Base-by-base conservation (phyloP, 1,140 invertebrate genomes). In the Phthorimaea operculella region DNA sequence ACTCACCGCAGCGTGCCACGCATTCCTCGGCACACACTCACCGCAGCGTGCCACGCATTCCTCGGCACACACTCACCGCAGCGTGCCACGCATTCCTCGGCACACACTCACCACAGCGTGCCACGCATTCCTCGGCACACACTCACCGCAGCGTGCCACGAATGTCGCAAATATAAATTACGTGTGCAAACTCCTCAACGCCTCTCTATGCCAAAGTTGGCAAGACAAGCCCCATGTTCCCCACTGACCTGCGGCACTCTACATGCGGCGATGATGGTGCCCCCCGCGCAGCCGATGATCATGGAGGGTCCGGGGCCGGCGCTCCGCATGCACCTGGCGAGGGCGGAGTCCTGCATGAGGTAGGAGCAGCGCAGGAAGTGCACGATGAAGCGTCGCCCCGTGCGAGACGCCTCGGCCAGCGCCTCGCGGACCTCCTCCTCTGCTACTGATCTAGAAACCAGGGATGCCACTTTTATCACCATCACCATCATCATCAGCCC, bases 291-390 rank as follows among this genome's bases (percentile, higher is more conserved):
- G 54, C 74, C 80, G 52, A 83, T 50, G 55, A 83, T 50, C 47
- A 85, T 15, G 17, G 72, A 61, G 8, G 72, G 71, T 18, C 52
- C 63, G 52, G 34, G 16, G 15, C 14, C 50, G 18, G 50, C 33
- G 10, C 53, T n/a, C 57, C 17, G 54, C 36, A 10, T n/a, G 53
- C 55, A 7, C 54, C 49, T 52, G 75, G 62, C 7, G 69, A 4
- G 59, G 11, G 34, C 69, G 6, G 51, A 59, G 12, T 59, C 54
- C 60, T 70, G 69, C 76, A 83, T 73, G 11, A 86, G 71, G 66
- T 86, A 86, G 9, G 83, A 82, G 54, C 77, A 79, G 2, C 79
- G 72, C 52, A 84, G 60, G 63, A 86, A 86, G 66, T 85, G 83
- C 14, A 83, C 79, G 1, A 71, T 60, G 66, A 80, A 83, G 1